Base-by-base conservation (phyloP, 1,140 invertebrate genomes). In the Drosophila melanica region DNA sequence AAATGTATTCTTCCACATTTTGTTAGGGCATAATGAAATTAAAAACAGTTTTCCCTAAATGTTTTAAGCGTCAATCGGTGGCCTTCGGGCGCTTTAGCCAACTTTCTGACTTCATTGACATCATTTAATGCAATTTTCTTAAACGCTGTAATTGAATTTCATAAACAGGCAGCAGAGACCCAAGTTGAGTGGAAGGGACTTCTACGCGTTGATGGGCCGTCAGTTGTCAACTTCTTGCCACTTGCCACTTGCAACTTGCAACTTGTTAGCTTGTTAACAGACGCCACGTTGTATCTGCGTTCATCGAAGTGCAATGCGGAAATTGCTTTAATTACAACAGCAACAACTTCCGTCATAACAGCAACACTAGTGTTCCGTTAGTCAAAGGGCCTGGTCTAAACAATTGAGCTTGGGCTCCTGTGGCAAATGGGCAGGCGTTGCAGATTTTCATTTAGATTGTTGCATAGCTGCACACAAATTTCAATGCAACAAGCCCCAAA, bases 111-210 rank as follows among this genome's bases (percentile, higher is more conserved):
- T 33, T 35, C 50, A 67, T 45, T 65, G 68, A 42, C 60, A 64
- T 30, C 48, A 44, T 45, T 41, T 60, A 82, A 87, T 81, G 71
- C 67, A 76, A 76, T 86, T 86, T 73, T 41, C 64, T 62, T 77
- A 66, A 82, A 82, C 53, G 72, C 39, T 33, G 33, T 79, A 87
- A 86, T 86, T 89, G 68, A 44, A 87, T 86, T 87, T 81, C 66
- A 64, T 39, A 59, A 63, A 54, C 53, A 55, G 35, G 42, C 59
- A 45, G 14, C 35, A 35, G 41, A 14, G 18, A 16, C 18, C 30
- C 45, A 8, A n/a, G 39, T 14, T 41, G n/a, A 41, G 8, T 5
- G 8, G 7, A 1, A 35, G 9, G 33, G 33, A 35, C 33, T 35
- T 33, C 7, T 33, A 68, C 62, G 18, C 78, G 73, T 63, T 72